phyloP scores from a whole-genome alignment of 1,140 invertebrate species.

The Metopolophium dirhodum region DNA sequence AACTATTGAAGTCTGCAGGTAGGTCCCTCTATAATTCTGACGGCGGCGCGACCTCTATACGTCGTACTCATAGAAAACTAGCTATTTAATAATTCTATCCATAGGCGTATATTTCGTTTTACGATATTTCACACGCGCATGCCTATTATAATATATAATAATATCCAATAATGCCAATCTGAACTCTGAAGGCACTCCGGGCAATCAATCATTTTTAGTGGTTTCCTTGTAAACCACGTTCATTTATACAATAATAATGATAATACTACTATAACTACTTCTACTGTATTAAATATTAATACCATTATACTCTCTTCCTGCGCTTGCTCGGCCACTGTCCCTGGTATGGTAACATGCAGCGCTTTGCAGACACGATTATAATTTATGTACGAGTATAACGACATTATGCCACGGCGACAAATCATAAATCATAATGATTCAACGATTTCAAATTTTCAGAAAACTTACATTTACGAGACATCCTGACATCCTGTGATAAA shows the following conservation, averaged over 20 bases:
- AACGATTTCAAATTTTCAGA: constrained; percentile 4
- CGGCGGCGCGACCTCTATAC: not conserved
- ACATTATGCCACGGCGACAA: not conserved
- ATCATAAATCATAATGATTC: constrained; percentile 6
- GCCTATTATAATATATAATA: not conserved
- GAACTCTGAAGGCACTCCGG: not conserved
- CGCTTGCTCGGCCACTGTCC: not conserved
- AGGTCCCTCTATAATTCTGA: not conserved
- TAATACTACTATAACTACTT: not conserved
- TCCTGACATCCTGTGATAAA: not conserved
- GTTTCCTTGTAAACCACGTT: not conserved
- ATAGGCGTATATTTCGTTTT: not conserved
- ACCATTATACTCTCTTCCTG: not conserved
- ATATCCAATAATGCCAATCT: not conserved
- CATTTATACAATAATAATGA: not conserved
- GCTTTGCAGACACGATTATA: not conserved
- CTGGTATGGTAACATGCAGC: not conserved
- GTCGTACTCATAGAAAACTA: not conserved
- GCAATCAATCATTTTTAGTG: constrained; percentile 23
- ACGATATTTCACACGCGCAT: not conserved
- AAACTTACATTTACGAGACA: not conserved
- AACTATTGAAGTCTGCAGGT: too few species aligned
- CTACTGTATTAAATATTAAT: not conserved
- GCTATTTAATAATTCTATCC: not conserved
- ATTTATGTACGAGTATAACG: not conserved